Base-by-base conservation (phyloP, 2,797 vertebrate species). In the Xerus rutilus region DNA sequence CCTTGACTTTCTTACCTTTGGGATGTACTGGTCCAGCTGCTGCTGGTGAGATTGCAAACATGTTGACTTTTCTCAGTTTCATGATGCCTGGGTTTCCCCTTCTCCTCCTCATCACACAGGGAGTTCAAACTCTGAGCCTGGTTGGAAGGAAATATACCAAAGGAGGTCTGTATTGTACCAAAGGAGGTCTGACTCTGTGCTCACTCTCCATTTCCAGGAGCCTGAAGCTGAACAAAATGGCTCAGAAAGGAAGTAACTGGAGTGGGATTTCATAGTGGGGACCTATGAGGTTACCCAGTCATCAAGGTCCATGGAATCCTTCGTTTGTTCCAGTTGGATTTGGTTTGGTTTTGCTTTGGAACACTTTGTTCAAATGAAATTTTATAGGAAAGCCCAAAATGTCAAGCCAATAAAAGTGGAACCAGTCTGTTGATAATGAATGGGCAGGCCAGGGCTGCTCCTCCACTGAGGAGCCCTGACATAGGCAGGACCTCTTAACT, bases 291-390 rank as follows among this genome's bases (percentile, higher is more conserved):
- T 32, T 43, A 52, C 76, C 20, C 67, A 11, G 57, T 69, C 52
- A 32, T 45, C 59, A 74, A 76, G 8, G 84, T 91, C 65, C 69
- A 9, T 20, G 67, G 47, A 81, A 18, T 65, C 3, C 11, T 85
- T 59, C 70, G 18, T n/a, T 43, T 89, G 49, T 70, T 69, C 52
- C 39, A 54, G 45, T 49, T 78, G 93, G 57, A 17, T 67, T 47
- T 49, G 62, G 15, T 76, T 92, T 93, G 54, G 39, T 47, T 97
- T 96, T 64, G 15, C 73, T 91, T 91, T 93, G 86, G 12, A 84
- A 84, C 17, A 0, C 18, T 94, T 93, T 86, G 14, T 84, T 86
- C 23, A 76, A 81, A 72, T 10, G 23, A 86, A 91, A 86, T 65
- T 47, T 84, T 95, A 70, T 52, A 89, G 85, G 43, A 83, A 91